Percentiles rank a stretch among this genome's conserved stretches.
These are phyloP conservation scores for Aldrovandia affinis DNA, from an alignment of 2,797 vertebrate species.

Conservation along the genomic window DNA sequence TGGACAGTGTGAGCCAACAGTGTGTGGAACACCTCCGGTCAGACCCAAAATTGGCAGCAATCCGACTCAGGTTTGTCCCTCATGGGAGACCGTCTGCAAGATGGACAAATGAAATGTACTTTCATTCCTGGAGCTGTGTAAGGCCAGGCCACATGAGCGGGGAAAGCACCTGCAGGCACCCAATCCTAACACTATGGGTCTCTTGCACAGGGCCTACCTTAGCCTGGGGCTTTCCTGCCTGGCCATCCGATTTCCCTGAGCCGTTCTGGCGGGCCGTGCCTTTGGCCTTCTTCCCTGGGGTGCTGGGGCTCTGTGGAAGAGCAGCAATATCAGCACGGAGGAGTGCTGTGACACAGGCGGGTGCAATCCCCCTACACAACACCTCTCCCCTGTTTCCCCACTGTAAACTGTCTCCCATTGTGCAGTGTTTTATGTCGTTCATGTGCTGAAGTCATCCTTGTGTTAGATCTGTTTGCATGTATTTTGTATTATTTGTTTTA, in stretches of 20 bases:
- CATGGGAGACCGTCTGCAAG: not conserved
- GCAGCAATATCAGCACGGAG: not conserved
- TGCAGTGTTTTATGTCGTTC: too few species aligned
- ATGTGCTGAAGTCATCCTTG: too few species aligned
- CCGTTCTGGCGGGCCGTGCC: conserved; percentile 68
- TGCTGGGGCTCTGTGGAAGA: conserved; percentile 55
- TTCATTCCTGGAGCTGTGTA: not conserved
- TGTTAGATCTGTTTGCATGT: too few species aligned
- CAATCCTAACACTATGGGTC: not conserved
- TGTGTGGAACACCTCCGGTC: too few species aligned
- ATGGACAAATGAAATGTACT: not conserved
- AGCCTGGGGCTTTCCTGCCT: conserved; percentile 57
- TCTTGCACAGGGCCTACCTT: conserved; percentile 60
- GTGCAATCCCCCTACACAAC: not conserved
- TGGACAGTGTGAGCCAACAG: too few species aligned
- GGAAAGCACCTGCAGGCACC: too few species aligned
- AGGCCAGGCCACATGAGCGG: not conserved
- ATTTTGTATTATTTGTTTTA: too few species aligned
- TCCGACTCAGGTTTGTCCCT: not conserved
- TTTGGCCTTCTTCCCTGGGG: conserved; percentile 62
- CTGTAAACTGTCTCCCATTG: not conserved
- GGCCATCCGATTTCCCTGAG: conserved; percentile 66
- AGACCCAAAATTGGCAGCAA: not conserved
- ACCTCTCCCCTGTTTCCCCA: not conserved
- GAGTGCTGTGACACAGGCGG: not conserved